A percentile compares a stretch with the other conserved stretches of the same genome.
phyloP scores from a whole-genome alignment of 1,140 invertebrate species.

The Pseudomyrmex concolor region DNA sequence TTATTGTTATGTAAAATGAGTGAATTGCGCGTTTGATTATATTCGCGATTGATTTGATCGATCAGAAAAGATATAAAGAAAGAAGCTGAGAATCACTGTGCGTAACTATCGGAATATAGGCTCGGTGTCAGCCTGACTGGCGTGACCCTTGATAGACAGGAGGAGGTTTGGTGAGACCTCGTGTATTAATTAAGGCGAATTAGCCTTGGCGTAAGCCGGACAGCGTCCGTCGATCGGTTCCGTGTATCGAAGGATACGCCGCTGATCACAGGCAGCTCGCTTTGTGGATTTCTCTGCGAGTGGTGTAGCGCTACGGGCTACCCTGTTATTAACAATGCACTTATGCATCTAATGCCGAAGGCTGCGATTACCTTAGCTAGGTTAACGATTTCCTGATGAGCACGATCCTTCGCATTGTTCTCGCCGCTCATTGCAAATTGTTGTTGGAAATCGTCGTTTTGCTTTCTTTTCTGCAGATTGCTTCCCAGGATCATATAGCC shows the following conservation, averaged over 20 bases:
- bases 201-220: constrained; percentile 67
- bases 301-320: constrained; percentile 13
- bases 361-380: constrained; percentile 62
- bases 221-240: constrained; percentile 60
- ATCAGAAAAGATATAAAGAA: not conserved
- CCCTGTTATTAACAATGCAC: constrained; percentile 74
- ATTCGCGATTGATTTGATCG: not conserved
- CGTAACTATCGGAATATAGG: constrained; percentile 36
- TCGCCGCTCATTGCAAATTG: constrained; percentile 38
- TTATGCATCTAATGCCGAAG: constrained; percentile 68
- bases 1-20: not conserved
- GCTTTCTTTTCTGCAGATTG: constrained; percentile 34
- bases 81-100: constrained; percentile 62
- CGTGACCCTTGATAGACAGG: constrained; percentile 78
- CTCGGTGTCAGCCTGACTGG: constrained; percentile 59
- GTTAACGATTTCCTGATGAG: constrained; percentile 72
- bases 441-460: not conserved
- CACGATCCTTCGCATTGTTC: constrained; percentile 58
- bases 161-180: constrained; percentile 70
- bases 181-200: constrained; percentile 78
- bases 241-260: constrained; percentile 62
- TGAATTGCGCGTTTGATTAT: not conserved
- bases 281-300: constrained; percentile 34
- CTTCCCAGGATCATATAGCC: constrained; percentile 9
- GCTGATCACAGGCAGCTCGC: constrained; percentile 36